Base-by-base conservation (phyloP, 2,797 vertebrate species). In the Dermochelys coriacea region DNA sequence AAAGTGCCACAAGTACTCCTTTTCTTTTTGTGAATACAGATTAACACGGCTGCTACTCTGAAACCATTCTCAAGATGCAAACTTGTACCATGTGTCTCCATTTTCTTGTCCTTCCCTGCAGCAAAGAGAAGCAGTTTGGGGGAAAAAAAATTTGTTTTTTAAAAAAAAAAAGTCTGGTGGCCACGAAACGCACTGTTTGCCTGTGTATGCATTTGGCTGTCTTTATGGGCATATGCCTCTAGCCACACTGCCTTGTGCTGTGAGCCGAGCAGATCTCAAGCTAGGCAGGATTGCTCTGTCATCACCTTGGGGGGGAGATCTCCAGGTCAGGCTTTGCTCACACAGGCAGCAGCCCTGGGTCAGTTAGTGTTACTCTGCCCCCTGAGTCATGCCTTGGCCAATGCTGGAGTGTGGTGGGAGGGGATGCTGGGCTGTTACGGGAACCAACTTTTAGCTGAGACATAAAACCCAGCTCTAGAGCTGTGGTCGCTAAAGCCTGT, bases 101-200 rank as follows among this genome's bases (percentile, higher is more conserved):
- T 78, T 78, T 86, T 52, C 57, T 68, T 57, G 52, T 50, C 64
- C 78, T 96, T 31, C 85, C 83, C 90, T 88, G 82, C 21, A 93
- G 85, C 83, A 90, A 88, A 88, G 90, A 86, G 37, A 93, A 89
- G 86, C 92, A 92, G 83, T 80, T 89, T 92, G 21, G 54, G 6
- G 49, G 49, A 9, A 47, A 47, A 47, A 47, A 47, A 3, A 47
- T 8, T 52, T 52, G 19, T 54, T 54, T 54, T 54, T 54, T 54
- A 6, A 11, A 25, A 19, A 12, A 25, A 55, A 55, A 54, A 84
- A 82, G 89, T 91, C 71, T 82, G 59, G 59, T 77, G 93, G 86
- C 54, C 12, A 21, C 82, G 59, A 88, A 86, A 75, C 89, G 49
- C 0, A 0, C 5, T 68, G 45, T 47, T 82, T 80, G 85, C 45